Conservation (phyloP, 2,113 vertebrate genomes). For the Corydoras maculifer region DNA sequence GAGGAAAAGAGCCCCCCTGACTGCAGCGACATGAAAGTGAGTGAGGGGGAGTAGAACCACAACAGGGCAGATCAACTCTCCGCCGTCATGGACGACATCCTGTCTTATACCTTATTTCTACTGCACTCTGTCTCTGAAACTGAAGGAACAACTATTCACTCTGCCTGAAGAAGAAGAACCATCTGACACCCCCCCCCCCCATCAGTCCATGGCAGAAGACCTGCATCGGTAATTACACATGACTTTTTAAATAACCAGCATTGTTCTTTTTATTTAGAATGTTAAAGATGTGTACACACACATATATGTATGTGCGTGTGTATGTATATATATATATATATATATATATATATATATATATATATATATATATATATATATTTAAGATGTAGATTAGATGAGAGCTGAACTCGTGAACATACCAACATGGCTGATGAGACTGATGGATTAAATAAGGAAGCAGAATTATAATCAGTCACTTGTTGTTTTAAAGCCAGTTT, state of each 20-base stretch:
- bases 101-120: conserved; percentile 49
- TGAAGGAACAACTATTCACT: conserved; percentile 27
- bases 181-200: not conserved
- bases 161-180: conserved; percentile 23
- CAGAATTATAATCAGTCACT: not conserved
- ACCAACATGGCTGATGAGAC: not conserved
- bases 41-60: conserved; percentile 65
- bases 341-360: not conserved
- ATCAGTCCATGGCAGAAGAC: not conserved
- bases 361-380: not conserved
- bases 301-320: not conserved
- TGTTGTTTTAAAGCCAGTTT: too few relatives aligned
- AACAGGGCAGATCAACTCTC: conserved; percentile 53
- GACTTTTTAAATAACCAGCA: not conserved
- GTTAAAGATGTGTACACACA: not conserved
- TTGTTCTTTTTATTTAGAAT: not conserved
- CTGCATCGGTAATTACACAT: conserved; percentile 29
- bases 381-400: not conserved
- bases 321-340: not conserved
- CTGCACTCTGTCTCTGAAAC: conserved; percentile 26
- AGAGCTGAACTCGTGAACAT: not conserved
- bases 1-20: conserved; percentile 46
- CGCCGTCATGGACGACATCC: conserved; percentile 62
- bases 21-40: conserved; percentile 57
- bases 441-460: not conserved